Evolutionary conservation across 2,113 vertebrate genomes (phyloP), one percentile per base, ranked within the genome.

Genomic region (Taurulus bubalis): DNA sequence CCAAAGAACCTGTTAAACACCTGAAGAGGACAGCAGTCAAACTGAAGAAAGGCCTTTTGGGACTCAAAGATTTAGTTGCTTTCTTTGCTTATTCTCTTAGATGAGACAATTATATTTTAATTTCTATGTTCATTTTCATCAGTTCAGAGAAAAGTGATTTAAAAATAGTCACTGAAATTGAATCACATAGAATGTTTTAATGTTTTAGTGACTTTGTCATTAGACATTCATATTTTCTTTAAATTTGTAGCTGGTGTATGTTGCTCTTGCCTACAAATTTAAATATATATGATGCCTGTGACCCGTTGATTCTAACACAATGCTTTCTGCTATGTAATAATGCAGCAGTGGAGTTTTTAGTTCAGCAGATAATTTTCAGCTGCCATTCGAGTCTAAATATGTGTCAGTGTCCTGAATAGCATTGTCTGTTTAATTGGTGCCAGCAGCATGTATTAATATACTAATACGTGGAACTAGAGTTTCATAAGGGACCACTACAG

Each of bases 351-450:
- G 2, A 64, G 38, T 60, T 51, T 8, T 68, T n/a, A 77, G 34
- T 73, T 65, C 14, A 53, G 47, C 34, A 45, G 20, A 59, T 55
- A 45, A 11, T 59, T 16, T 32, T 56, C 22, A 66, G 62, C 62
- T 75, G 47, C 1, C 45, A 45, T 69, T 60, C 1, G 36, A 74
- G 8, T 65, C 40, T 63, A 78, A 40, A 51, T 5, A 75, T 28
- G 3, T 42, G 1, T 71, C 42, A 45, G 55, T 65, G 38, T 69
- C 26, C 15, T 78, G 62, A 73, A 22, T 14, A 62, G 20, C 16
- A 45, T 79, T 68, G 47, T 75, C 58, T 77, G 56, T 84, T 30
- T 84, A 51, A 30, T 64, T 56, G 28, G 71, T 85, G 55, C 47
- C 55, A 75, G n/a, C 68, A 45, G 64, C 58, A 75, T 71, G 34